phyloP scores from a whole-genome alignment of 2,888 invertebrate genomes.

The Cerceris ruficornis region DNA sequence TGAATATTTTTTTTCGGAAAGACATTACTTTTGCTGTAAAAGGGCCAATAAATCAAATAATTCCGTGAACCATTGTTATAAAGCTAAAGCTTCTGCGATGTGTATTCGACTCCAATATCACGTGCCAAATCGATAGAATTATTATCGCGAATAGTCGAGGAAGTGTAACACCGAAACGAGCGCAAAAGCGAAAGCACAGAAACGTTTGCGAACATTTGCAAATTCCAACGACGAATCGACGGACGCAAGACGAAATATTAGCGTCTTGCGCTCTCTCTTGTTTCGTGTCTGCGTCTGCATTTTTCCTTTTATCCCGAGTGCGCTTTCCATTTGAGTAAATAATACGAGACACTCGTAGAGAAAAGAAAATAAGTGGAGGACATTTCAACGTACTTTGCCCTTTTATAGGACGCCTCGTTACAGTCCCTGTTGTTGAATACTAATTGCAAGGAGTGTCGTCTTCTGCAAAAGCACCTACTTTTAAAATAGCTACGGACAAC shows the following conservation, averaged over 20 bases:
- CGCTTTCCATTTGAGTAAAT: slow-evolving; percentile 2
- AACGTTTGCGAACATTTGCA: not conserved
- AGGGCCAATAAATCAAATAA: no score
- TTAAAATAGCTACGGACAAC: not conserved
- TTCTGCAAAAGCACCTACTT: not conserved
- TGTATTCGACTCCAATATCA: no score
- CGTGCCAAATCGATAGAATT: no score
- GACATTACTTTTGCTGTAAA: no score
- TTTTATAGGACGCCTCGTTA: not conserved
- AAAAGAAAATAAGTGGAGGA: not conserved
- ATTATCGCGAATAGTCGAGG: no score
- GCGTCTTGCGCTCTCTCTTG: not conserved
- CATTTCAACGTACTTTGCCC: not conserved
- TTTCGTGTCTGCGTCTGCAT: not conserved
- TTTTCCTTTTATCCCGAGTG: slow-evolving; percentile 5
- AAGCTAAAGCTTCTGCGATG: no score
- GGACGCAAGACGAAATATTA: no score
- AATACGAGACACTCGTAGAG: not conserved
- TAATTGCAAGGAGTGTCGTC: not conserved
- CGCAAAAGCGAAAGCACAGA: not conserved
- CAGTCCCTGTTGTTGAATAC: not conserved
- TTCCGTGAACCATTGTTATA: no score
- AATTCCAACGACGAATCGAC: not conserved
- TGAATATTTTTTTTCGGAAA: no score
- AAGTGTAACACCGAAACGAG: no score